These are phyloP conservation scores for Hermaeophaga mercurialis DNA, from an alignment of 2,888 invertebrate genomes.

Conservation along the genomic window DNA sequence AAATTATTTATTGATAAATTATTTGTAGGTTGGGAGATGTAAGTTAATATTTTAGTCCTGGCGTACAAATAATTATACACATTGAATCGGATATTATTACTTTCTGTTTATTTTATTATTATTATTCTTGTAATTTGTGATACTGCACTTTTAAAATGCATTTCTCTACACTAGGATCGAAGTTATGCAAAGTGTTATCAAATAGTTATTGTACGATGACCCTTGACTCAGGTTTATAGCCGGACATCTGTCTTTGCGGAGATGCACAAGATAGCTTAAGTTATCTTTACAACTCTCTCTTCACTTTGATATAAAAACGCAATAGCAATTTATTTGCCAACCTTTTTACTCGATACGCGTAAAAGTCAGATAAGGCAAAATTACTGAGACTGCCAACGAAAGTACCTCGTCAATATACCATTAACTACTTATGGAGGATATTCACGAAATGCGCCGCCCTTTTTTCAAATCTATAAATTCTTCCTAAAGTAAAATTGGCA, in stretches of 20 bases:
- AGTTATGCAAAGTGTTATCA: conserved; percentile 30
- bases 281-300: conserved; percentile 31
- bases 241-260: conserved; percentile 34
- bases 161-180: neutral
- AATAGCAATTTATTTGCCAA: conserved; percentile 31
- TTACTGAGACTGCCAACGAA: conserved; percentile 27
- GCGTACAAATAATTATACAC: too few relatives aligned
- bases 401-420: conserved; percentile 17
- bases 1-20: too few relatives aligned
- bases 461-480: too few relatives aligned
- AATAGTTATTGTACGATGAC: conserved; percentile 32
- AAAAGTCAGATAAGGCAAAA: conserved; percentile 33
- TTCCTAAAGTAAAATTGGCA: too few relatives aligned
- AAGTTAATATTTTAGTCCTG: too few relatives aligned
- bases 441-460: conserved; percentile 8
- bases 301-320: conserved; percentile 30
- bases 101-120: too few relatives aligned
- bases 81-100: too few relatives aligned
- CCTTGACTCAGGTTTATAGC: conserved; percentile 31
- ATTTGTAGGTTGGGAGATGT: too few relatives aligned
- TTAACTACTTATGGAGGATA: conserved; percentile 13
- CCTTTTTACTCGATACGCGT: conserved; percentile 28
- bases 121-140: neutral
- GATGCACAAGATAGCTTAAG: conserved; percentile 32
- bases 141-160: neutral